Conservation (phyloP, 2,113 vertebrate genomes). For the Syngnathus scovelli region DNA sequence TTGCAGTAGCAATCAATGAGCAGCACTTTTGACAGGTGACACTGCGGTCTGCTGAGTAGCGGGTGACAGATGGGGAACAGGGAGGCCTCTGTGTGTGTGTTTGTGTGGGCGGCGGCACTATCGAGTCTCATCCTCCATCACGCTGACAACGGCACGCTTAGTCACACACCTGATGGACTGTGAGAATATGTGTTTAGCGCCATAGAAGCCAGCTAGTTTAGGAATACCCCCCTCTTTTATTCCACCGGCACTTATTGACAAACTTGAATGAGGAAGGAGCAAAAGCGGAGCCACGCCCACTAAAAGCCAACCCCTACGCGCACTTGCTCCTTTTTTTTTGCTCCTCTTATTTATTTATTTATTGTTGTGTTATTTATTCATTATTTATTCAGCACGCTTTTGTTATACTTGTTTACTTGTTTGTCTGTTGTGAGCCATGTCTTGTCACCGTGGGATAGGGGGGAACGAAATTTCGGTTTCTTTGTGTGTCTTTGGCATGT, state of each 20-base stretch:
- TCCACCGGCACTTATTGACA: conserved; percentile 35
- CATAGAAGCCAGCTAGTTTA: conserved; percentile 17
- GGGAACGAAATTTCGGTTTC: no score
- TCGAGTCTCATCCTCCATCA: conserved; percentile 46
- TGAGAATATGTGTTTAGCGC: conserved; percentile 24
- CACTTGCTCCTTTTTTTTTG: no score
- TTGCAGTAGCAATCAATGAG: conserved; percentile 64
- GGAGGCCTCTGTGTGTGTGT: conserved; percentile 32
- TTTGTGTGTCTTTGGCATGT: no score
- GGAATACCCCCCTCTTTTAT: conserved; percentile 17
- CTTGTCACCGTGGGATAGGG: no score
- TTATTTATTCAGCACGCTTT: no score
- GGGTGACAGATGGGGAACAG: conserved; percentile 64
- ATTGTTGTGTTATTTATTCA: no score
- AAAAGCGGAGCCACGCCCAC: no score
- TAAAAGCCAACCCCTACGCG: no score
- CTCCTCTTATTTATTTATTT: no score
- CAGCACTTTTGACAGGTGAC: conserved; percentile 58
- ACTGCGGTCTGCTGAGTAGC: conserved; percentile 53
- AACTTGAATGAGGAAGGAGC: no score
- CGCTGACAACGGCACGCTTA: conserved; percentile 51
- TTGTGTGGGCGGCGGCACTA: conserved; percentile 26
- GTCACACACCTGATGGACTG: conserved; percentile 63
- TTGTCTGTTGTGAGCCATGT: no score
- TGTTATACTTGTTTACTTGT: no score